Base-by-base conservation (phyloP, 2,113 vertebrate species). In the Raphicerus campestris region DNA sequence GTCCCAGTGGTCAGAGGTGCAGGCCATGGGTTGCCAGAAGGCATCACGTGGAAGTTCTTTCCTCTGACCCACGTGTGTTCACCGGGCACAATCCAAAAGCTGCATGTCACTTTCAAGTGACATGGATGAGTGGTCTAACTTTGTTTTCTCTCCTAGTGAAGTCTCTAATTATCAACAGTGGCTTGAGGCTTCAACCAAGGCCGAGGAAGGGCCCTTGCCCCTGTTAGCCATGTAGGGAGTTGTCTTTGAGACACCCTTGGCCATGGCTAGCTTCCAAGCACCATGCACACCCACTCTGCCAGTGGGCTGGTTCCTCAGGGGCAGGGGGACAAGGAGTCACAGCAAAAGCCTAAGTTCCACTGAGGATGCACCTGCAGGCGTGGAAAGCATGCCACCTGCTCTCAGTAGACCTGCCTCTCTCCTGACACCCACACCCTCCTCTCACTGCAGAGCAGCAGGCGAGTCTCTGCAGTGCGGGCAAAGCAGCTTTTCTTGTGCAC, bases 271-370 rank as follows among this genome's bases (percentile, higher is more conserved):
- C 78, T 53, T 53, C 78, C 78, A n/a, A 22, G 49, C 0, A 2
- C 49, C 3, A 0, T 13, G 49, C 10, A n/a, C 0, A 0, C 30
- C 26, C 3, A 22, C 32, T 56, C 32, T n/a, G 7, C 85, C 7
- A 1, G 7, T 5, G 10, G 7, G 26, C 84, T 24, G 15, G 35
- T 28, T 58, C 45, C 85, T 85, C 61, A 2, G 35, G 70, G 20
- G 15, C 7, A 9, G 10, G 17, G 35, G 28, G 22, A 60, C 53
- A n/a, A 84, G 8, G 7, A 20, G 8, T 22, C 4, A 9, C 10
- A 47, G 55, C 4, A 1, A 32, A 78, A 19, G 8, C 2, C 88
- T 14, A 30, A 1, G 32, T 4, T 39, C 77, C 66, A 45, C 60
- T 5, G 58, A 60, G 66, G 47, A 56, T 32, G 49, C 3, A 16